Evolutionary conservation across 2,797 vertebrate species (phyloP).

Genomic region (Thunnus albacares): DNA sequence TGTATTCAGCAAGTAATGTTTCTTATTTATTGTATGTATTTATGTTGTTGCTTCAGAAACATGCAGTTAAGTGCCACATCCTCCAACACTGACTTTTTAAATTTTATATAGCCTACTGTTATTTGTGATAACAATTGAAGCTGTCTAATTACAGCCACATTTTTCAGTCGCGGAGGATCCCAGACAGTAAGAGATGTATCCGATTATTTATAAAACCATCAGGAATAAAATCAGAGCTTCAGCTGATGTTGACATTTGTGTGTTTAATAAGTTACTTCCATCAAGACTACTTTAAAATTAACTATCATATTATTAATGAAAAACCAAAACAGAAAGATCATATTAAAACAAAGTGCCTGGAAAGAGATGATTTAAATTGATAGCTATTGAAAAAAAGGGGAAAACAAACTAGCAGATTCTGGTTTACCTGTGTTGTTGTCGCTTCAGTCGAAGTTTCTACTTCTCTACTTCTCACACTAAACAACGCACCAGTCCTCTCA

Average conservation of each 20-base stretch:
- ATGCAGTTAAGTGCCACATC: background rate
- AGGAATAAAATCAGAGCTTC: background rate
- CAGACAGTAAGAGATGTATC: too few relatives aligned
- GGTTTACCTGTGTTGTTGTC: slow-evolving; percentile 58
- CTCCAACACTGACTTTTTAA: too few relatives aligned
- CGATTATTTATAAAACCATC: background rate
- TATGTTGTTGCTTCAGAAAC: background rate
- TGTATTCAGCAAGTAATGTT: background rate
- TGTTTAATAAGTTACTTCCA: background rate
- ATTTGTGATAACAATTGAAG: too few relatives aligned
- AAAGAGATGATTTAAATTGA: background rate
- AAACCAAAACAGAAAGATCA: background rate
- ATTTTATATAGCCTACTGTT: too few relatives aligned
- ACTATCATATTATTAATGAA: too few relatives aligned
- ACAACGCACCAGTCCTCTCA: background rate
- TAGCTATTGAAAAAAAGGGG: background rate
- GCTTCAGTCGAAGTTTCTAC: background rate
- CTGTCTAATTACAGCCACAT: too few relatives aligned
- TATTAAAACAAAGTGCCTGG: background rate
- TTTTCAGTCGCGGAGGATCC: too few relatives aligned
- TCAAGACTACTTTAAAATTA: background rate
- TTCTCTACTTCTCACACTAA: slow-evolving; percentile 11
- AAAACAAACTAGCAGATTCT: background rate
- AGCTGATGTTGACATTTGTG: background rate
- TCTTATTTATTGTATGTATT: background rate